Evolutionary conservation across 2,113 vertebrate species (phyloP).

Genomic region (Tonatia bakeri): DNA sequence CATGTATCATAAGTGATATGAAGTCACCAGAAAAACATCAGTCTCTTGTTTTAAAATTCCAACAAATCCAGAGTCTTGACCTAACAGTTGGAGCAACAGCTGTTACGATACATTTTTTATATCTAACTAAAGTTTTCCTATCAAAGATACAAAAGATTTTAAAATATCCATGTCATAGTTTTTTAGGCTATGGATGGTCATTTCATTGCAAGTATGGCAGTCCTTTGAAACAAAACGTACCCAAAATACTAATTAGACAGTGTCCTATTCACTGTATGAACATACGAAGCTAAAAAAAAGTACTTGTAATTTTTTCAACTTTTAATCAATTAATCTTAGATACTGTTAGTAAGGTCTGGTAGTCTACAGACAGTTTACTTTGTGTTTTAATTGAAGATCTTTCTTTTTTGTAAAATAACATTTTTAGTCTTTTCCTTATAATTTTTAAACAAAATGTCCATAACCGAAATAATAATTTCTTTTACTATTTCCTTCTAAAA

Average conservation of each 20-base stretch:
- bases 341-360: background rate
- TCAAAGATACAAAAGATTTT: background rate
- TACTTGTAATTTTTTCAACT: slow-evolving; percentile 16
- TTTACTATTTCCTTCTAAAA: slow-evolving; percentile 3
- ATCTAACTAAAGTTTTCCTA: background rate
- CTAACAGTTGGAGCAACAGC: background rate
- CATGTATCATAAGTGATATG: slow-evolving; percentile 8
- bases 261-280: background rate
- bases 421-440: background rate
- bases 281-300: background rate
- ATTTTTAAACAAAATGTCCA: background rate
- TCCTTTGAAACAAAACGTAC: slow-evolving; percentile 19
- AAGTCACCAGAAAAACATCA: slow-evolving; percentile 46
- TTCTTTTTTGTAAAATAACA: slow-evolving; percentile 11
- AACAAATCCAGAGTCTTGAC: slow-evolving; percentile 16
- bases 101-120: background rate
- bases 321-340: background rate
- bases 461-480: background rate
- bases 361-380: background rate
- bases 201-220: background rate
- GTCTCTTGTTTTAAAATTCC: background rate
- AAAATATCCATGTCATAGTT: background rate
- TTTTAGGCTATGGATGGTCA: background rate
- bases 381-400: slow-evolving; percentile 6
- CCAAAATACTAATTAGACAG: background rate